A percentile compares a stretch with the other conserved stretches of the same genome.
phyloP scores from a whole-genome alignment of 92 coral and sea anemone species.

The Meandrina meandrites region DNA sequence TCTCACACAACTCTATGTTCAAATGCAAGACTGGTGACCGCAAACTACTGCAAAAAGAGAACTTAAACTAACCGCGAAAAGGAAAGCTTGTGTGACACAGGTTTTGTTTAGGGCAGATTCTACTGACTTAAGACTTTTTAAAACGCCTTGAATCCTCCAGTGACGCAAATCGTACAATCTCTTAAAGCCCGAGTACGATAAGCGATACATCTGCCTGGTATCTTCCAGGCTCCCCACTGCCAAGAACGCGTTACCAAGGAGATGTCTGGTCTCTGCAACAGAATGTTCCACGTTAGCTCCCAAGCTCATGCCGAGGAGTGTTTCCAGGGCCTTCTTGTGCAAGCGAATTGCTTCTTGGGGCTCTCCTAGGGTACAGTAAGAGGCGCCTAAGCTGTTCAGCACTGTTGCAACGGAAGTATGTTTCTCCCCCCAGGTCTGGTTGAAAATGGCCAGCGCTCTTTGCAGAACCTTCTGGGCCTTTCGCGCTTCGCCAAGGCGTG shows the following conservation, averaged over 20 bases:
- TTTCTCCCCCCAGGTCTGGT: constrained; percentile 57
- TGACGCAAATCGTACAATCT: constrained; percentile 41
- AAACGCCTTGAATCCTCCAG: constrained; percentile 56
- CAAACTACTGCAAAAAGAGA: background rate
- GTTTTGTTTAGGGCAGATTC: constrained; percentile 18
- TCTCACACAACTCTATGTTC: too few species aligned
- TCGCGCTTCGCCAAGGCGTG: constrained; percentile 63
- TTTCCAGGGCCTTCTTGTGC: constrained; percentile 50
- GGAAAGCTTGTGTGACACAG: background rate
- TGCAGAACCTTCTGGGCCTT: constrained; percentile 55
- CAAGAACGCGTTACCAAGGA: constrained; percentile 58
- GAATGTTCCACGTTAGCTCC: constrained; percentile 38
- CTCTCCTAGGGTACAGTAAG: constrained; percentile 48
- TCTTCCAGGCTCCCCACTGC: constrained; percentile 16
- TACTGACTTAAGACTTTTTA: constrained; percentile 19
- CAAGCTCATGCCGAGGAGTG: constrained; percentile 30
- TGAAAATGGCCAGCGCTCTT: constrained; percentile 66
- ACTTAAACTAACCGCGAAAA: background rate
- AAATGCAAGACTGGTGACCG: background rate
- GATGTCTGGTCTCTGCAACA: constrained; percentile 59
- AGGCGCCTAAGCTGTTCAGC: constrained; percentile 67
- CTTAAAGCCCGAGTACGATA: constrained; percentile 42
- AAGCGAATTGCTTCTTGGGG: constrained; percentile 48
- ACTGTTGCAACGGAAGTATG: constrained; percentile 63
- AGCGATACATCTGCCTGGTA: constrained; percentile 45